Evolutionary conservation across 2,113 vertebrate species (phyloP).

Genomic region (Cryptotis parvus): DNA sequence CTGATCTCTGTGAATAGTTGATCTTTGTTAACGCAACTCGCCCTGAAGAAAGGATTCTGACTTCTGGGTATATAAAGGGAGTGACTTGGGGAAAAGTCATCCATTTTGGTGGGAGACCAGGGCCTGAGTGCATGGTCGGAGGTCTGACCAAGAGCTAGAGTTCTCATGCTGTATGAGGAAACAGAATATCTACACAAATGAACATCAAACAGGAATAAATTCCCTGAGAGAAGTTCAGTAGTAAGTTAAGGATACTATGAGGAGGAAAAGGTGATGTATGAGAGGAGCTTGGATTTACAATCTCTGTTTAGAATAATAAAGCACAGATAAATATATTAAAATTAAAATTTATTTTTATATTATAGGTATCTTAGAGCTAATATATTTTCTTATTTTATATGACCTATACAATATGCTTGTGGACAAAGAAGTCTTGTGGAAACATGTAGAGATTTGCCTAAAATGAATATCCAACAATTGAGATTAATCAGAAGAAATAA

Average conservation of each 20-base stretch:
- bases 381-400: constrained; percentile 7
- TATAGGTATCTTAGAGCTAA: neutral
- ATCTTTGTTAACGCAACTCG: too few relatives aligned
- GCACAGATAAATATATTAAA: neutral
- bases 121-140: too few relatives aligned
- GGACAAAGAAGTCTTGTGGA: constrained; percentile 32
- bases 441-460: neutral
- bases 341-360: neutral
- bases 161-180: neutral
- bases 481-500: constrained; percentile 77
- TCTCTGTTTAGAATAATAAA: constrained; percentile 5
- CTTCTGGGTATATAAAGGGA: too few relatives aligned
- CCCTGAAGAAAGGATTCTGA: too few relatives aligned
- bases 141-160: too few relatives aligned
- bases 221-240: neutral
- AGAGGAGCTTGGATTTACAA: neutral
- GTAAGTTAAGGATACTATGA: neutral
- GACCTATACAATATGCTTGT: neutral
- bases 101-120: too few relatives aligned
- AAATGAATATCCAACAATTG: constrained; percentile 78
- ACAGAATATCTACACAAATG: neutral
- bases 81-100: too few relatives aligned
- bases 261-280: neutral
- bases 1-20: too few relatives aligned
- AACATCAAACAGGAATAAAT: neutral